Evolutionary conservation across 2,888 invertebrate genomes (phyloP).

Genomic region (Rhingia campestris): DNA sequence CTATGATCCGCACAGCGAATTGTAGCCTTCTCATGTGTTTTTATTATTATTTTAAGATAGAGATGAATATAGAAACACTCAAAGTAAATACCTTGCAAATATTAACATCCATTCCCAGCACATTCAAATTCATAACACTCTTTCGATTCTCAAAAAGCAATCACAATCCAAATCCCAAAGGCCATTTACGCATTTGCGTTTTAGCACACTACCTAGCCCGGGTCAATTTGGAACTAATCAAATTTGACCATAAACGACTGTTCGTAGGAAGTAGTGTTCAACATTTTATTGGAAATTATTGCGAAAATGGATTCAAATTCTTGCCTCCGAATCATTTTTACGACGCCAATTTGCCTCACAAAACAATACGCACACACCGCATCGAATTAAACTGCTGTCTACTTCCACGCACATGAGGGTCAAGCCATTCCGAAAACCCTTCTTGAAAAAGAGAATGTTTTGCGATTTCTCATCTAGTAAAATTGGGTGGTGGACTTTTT

Average conservation of each 20-base stretch:
- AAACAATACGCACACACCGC: constrained; percentile 50
- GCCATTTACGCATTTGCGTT: constrained; percentile 29
- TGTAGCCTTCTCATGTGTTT: too few relatives aligned
- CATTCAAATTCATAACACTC: constrained; percentile 28
- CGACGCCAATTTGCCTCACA: constrained; percentile 51
- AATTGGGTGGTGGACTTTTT: constrained; percentile 40
- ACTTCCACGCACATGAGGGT: constrained; percentile 22
- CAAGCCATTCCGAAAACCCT: constrained; percentile 26
- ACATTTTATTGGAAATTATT: constrained; percentile 69
- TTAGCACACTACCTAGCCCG: constrained; percentile 33
- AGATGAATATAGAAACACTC: too few relatives aligned
- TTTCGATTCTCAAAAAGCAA: constrained; percentile 37
- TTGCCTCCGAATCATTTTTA: constrained; percentile 56
- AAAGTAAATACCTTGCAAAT: constrained; percentile 4
- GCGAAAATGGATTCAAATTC: constrained; percentile 60
- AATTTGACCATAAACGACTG: constrained; percentile 55
- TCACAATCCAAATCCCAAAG: constrained; percentile 55
- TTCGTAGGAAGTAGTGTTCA: constrained; percentile 42
- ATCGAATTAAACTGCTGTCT: constrained; percentile 48
- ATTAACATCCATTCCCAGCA: not conserved
- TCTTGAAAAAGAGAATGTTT: constrained; percentile 15
- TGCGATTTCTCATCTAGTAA: constrained; percentile 39
- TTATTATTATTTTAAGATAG: too few relatives aligned
- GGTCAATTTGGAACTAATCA: constrained; percentile 67
- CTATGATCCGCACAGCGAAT: too few relatives aligned